Base-by-base conservation (phyloP, 2,888 invertebrate species). In the Watsonalla binaria region DNA sequence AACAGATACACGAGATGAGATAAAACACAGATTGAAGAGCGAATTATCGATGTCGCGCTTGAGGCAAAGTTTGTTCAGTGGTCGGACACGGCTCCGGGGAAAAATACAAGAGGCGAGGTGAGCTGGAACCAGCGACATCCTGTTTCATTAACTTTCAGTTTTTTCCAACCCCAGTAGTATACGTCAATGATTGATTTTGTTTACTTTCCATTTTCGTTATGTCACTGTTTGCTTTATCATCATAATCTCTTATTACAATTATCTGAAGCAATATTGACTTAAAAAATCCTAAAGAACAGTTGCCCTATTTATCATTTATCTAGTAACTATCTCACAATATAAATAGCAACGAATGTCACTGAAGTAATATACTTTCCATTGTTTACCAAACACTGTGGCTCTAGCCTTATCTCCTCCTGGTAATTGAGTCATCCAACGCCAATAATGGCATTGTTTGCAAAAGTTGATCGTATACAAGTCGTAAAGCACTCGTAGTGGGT, bases 381-480 rank as follows among this genome's bases (percentile, higher is more conserved):
- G 39, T 45, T 86, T 84, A 86, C 80, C 71, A 70, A 66, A 81
- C 67, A 86, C 86, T 89, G 86, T 68, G 62, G 70, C 65, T 68
- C 69, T 37, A 71, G 63, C 67, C 63, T 81, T 82, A 85, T 84
- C 83, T 82, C 60, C 66, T 72, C 71, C 77, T 76, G 73, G 84
- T 89, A 89, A 89, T 89, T 87, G 88, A 89, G 88, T 80, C 87
- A 84, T 89, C 82, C 80, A 84, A 83, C 80, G 81, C 85, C 79
- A 74, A 60, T 64, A 70, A 73, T 65, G 74, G 80, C 74, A 86
- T 89, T 89, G 88, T 88, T 89, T 86, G 89, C 87, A 82, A 89
- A 87, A 85, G 80, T 82, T 74, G 71, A 74, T 80, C 82, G 76
- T 83, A 81, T 80, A 74, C 78, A 72, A 71, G 65, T 75, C 74